These are phyloP conservation scores for Mesocricetus auratus DNA, from an alignment of 2,113 vertebrate genomes.

Conservation along the genomic window DNA sequence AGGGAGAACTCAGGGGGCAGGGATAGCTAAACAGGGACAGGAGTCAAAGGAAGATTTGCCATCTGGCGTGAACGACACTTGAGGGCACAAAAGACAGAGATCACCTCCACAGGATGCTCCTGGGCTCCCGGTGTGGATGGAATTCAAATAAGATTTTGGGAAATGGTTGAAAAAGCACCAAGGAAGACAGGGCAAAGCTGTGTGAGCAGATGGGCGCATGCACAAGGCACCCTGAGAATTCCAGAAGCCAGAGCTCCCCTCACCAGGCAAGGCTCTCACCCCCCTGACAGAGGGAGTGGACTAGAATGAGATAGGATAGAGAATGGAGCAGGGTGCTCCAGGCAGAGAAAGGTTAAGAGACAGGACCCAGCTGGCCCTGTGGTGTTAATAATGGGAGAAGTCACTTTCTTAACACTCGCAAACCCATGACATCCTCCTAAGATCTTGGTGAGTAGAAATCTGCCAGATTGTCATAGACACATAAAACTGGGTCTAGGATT, in stretches of 20 bases:
- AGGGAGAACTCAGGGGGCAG: neutral
- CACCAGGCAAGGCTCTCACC: neutral
- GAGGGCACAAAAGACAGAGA: neutral
- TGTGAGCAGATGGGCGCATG: accelerated
- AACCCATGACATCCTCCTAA: neutral
- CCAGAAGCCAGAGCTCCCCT: neutral
- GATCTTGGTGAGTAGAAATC: neutral
- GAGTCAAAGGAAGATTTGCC: neutral
- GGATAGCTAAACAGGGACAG: neutral
- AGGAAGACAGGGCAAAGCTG: accelerated
- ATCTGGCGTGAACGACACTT: accelerated
- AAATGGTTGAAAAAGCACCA: neutral
- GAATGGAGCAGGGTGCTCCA: neutral
- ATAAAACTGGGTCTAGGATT: neutral
- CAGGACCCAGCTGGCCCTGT: neutral
- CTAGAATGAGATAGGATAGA: neutral
- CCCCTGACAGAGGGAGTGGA: neutral
- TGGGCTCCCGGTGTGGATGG: neutral
- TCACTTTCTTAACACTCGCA: neutral
- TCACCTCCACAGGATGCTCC: neutral
- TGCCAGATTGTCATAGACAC: neutral
- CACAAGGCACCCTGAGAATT: neutral
- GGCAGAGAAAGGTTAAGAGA: neutral
- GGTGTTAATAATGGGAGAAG: neutral
- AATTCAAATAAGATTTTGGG: neutral